These are phyloP conservation scores for Carapus acus DNA, from an alignment of 2,797 vertebrate species.

Conservation along the genomic window DNA sequence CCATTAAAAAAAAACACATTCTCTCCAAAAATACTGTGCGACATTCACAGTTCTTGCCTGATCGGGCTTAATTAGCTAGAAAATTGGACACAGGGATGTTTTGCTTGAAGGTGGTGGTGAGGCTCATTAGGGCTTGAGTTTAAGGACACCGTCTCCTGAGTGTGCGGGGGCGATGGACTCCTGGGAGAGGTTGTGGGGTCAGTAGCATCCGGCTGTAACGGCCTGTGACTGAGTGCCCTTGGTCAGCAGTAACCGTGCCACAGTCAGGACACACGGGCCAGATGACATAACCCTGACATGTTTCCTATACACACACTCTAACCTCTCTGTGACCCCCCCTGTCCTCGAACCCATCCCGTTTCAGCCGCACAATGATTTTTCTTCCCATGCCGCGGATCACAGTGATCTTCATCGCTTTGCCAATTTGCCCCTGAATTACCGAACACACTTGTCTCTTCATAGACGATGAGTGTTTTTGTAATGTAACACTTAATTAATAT, in stretches of 20 bases:
- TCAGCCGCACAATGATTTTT: slow-evolving; percentile 30
- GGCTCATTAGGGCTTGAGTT: slow-evolving; percentile 49
- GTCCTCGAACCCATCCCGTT: slow-evolving; percentile 23
- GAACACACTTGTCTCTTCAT: slow-evolving; percentile 2
- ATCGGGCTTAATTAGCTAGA: slow-evolving; percentile 66
- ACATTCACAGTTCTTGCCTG: slow-evolving; percentile 48
- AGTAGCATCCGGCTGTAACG: slow-evolving; percentile 42
- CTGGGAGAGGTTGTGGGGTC: slow-evolving; percentile 39
- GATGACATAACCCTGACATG: slow-evolving; percentile 38
- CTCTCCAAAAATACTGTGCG: slow-evolving; percentile 57
- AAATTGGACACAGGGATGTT: slow-evolving; percentile 44
- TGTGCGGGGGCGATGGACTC: slow-evolving; percentile 22
- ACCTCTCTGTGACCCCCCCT: slow-evolving; percentile 27
- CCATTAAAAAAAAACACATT: no score
- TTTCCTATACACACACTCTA: slow-evolving; percentile 39
- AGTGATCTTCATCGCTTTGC: slow-evolving; percentile 8
- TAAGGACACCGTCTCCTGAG: slow-evolving; percentile 36
- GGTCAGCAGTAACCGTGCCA: slow-evolving; percentile 39
- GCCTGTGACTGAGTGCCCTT: slow-evolving; percentile 41
- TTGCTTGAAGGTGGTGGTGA: slow-evolving; percentile 48
- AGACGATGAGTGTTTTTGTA: no score
- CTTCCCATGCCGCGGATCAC: slow-evolving; percentile 19
- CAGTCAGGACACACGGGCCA: slow-evolving; percentile 28
- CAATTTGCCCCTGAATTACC: slow-evolving; percentile 2
- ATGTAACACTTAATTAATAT: no score